Evolutionary conservation across 1,140 invertebrate genomes (phyloP), one percentile per base, ranked within the genome.

Genomic region (Ptiloglossa arizonensis): DNA sequence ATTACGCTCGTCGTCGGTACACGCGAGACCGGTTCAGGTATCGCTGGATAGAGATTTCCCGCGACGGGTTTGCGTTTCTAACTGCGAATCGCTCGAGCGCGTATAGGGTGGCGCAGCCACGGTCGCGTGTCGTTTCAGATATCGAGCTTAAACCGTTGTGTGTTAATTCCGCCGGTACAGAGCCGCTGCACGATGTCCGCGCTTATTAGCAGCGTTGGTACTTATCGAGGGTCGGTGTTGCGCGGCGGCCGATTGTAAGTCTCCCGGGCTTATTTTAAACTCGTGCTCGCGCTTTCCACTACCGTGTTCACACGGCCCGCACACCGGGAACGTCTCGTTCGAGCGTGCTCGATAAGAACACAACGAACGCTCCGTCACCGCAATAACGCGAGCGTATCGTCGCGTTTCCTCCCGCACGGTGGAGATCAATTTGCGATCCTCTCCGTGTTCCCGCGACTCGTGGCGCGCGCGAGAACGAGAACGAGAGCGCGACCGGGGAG

Each of bases 171-270:
- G 2, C 4, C 32, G 52, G 38, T 52, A n/a, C n/a, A n/a, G 59
- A 29, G 69, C 66, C 52, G 27, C 67, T 66, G 24, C 68, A 77
- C 63, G 44, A 66, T 52, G 69, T 74, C 66, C 27, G 56, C 63
- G 48, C 62, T 82, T 82, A 82, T 82, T 83, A 77, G 81, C 81
- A 13, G 38, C 29, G n/a, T n/a, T n/a, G 46, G 48, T 24, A 52
- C 66, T 81, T 82, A 82, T 81, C 79, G 32, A 29, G 48, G 24
- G n/a, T n/a, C 2, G 5, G 24, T 35, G 41, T 80, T 41, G 80
- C 70, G 48, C 48, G 32, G 32, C 41, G 8, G 8, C n/a, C 57
- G 62, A 64, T 75, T 59, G n/a, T 29, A 44, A 56, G n/a, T 52
- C n/a, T 27, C 32, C 8, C 15, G 19, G 27, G 64, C 44, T 59